Evolutionary conservation across 2,797 vertebrate species (phyloP), one percentile per base, ranked within the genome.

Genomic region (Coregonus suidteri): DNA sequence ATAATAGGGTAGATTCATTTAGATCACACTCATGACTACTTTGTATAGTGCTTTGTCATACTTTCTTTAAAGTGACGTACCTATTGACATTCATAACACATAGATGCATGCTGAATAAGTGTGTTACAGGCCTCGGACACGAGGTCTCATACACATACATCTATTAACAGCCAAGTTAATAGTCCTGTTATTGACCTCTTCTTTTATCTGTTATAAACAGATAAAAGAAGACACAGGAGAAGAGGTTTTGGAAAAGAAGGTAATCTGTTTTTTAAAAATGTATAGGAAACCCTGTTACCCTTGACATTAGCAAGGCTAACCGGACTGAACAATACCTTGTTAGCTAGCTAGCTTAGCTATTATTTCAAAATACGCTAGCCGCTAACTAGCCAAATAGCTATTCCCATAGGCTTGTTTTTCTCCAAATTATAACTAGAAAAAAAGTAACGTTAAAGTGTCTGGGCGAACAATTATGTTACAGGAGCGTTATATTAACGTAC

Each of bases 241-340:
- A 64, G 59, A 64, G 59, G 59, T 64, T 64, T 64, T 64, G 59
- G 59, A 64, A 64, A 64, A 64, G 59, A 64, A 64, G 59, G 59
- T 64, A 30, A 64, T 64, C 59, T 25, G 59, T 64, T 64, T 25
- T 20, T 20, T 25, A 1, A 20, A 59, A 20, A 59, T n/a, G 0
- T n/a, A 54, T 54, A 4, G 18, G 15, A 56, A 56, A 18, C 54
- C 54, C 54, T 56, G 18, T 20, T n/a, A 59, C 1, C 59, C 59
- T 25, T 25, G 9, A 64, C 11, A 25, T 64, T 18, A 64, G n/a
- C 59, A 25, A 64, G 20, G 59, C 25, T 13, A 64, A 64, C 20
- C 9, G 59, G n/a, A 11, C 9, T 25, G 16, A 25, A 64, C 11
- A 25, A 47, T 47, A 47, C 9, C 20, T 25, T 25, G n/a, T 9